These are phyloP conservation scores for Thamnaconus septentrionalis DNA, from an alignment of 2,113 vertebrate genomes.

Conservation along the genomic window DNA sequence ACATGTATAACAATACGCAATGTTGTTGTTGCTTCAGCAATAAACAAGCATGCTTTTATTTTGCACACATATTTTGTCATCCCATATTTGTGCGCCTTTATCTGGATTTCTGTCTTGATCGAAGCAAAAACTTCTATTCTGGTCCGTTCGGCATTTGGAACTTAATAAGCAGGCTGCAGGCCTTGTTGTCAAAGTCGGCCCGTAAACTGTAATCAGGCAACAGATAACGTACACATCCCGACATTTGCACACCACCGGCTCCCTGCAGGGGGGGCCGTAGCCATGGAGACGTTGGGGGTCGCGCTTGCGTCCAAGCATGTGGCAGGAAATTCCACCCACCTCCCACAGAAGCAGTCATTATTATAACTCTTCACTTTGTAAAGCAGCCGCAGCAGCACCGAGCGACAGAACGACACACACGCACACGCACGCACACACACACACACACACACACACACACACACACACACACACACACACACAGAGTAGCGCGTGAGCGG, in stretches of 20 bases:
- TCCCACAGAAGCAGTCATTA: slow-evolving; percentile 44
- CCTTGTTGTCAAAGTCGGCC: slow-evolving; percentile 8
- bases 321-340: slow-evolving; percentile 48
- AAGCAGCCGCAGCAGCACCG: slow-evolving; percentile 17
- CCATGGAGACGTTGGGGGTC: slow-evolving; percentile 59
- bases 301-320: slow-evolving; percentile 48
- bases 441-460: slow-evolving; percentile 2
- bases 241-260: slow-evolving; percentile 13
- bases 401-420: slow-evolving; percentile 37
- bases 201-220: slow-evolving; percentile 19
- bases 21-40: too few relatives aligned
- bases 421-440: neutral
- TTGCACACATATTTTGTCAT: too few relatives aligned
- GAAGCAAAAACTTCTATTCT: neutral
- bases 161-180: slow-evolving; percentile 4
- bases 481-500: neutral
- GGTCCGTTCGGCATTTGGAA: neutral
- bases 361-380: slow-evolving; percentile 50
- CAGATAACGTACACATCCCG: slow-evolving; percentile 23
- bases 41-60: too few relatives aligned
- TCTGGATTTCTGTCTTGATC: neutral
- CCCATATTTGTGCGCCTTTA: neutral
- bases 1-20: too few relatives aligned
- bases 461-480: slow-evolving; percentile 4
- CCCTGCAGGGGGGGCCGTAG: slow-evolving; percentile 31